A percentile compares a stretch with the other conserved stretches of the same genome.
Conservation (phyloP, 2,797 vertebrate species). For the Choloepus didactylus region DNA sequence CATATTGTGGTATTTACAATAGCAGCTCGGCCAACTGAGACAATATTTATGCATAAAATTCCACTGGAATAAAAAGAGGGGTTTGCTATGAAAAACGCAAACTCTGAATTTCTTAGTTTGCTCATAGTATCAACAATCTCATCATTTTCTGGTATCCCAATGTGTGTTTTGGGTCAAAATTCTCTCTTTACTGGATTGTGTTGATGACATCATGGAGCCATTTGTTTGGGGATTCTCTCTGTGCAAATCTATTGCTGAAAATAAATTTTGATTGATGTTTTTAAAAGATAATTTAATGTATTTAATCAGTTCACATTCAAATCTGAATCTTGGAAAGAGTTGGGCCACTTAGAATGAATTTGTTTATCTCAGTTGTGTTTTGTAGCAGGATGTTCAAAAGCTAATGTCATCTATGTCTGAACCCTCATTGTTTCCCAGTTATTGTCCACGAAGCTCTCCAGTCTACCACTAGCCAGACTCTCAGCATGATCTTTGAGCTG, state of each 20-base stretch:
- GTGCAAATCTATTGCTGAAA: slow-evolving; percentile 16
- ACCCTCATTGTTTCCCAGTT: slow-evolving; percentile 52
- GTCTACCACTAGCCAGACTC: slow-evolving; percentile 16
- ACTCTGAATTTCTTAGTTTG: slow-evolving; percentile 42
- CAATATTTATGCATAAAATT: neutral
- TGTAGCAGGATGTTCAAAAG: slow-evolving; percentile 29
- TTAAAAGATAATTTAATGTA: slow-evolving; percentile 22
- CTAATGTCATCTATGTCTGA: slow-evolving; percentile 57
- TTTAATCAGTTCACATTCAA: slow-evolving; percentile 51
- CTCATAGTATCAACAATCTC: neutral
- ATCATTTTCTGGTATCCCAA: neutral
- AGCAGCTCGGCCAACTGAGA: no score
- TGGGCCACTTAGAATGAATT: slow-evolving; percentile 62
- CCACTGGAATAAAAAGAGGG: neutral
- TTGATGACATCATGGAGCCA: neutral
- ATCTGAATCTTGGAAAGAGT: slow-evolving; percentile 38
- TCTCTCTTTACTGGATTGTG: neutral
- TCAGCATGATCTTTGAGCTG: neutral
- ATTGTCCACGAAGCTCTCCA: slow-evolving; percentile 5
- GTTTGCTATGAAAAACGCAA: slow-evolving; percentile 10
- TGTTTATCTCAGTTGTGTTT: slow-evolving; percentile 16
- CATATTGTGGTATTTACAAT: no score
- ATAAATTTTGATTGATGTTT: slow-evolving; percentile 10
- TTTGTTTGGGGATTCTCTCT: neutral
- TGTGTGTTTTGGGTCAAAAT: neutral